Base-by-base conservation (phyloP, 2,888 invertebrate genomes). In the Microctonus hyperodae region DNA sequence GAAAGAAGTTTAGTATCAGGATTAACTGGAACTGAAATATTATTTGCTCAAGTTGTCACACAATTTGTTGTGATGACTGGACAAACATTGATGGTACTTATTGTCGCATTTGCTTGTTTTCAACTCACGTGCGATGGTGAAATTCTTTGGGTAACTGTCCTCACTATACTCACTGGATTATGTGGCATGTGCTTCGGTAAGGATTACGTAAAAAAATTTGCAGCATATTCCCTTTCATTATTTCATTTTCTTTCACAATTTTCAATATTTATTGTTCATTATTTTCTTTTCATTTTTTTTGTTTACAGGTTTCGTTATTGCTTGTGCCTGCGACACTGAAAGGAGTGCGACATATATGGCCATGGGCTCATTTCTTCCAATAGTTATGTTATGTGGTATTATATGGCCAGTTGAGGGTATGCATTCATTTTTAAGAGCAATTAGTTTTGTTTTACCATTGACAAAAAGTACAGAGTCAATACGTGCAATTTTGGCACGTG, bases 381-480 rank as follows among this genome's bases (percentile, higher is more conserved):
- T 94, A 82, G 91, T 95, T 22, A 88, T 95, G 89, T 84, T 95
- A 5, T 94, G 94, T 74, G 95, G 95, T 59, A 95, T 97, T 69
- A 92, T 97, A 74, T 97, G 97, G 97, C 97, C 97, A 0, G 88
- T 96, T 69, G 95, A 97, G 87, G 96, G 92, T 48, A 97, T 97
- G 93, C 94, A 95, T 79, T 84, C 87, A 0, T 76, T 90, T 50
- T 85, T 96, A 4, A 89, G 89, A 79, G 90, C 90, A 79, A 79
- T 95, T 51, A 91, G 94, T 73, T 90, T 88, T 74, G 85, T 93
- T 51, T 86, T 97, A 22, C 97, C 97, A 0, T 86, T 96, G 20
- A 97, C 97, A 0, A 91, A 93, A 75, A 92, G 95, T 0, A 95
- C 95, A 0, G 95, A 96, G 76, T 92, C 95, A 1, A 86, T 97